Conservation (phyloP, 2,888 invertebrate species). For the Furcula furcula region DNA sequence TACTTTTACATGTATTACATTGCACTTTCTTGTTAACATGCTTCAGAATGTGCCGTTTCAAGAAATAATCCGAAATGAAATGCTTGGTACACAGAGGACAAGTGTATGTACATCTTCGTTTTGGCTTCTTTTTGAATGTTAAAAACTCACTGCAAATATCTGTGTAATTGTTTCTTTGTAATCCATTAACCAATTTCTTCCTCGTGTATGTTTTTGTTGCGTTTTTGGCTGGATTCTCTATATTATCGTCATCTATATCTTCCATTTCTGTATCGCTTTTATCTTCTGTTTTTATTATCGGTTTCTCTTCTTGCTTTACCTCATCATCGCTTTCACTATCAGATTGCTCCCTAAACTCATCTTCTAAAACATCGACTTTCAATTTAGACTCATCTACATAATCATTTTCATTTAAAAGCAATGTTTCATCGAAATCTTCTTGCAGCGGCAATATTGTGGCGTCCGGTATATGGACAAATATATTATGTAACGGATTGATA, state of each 20-base stretch:
- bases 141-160: conserved; percentile 62
- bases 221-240: conserved; percentile 34
- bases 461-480: conserved; percentile 61
- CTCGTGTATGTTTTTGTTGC: conserved; percentile 43
- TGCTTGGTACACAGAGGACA: conserved; percentile 63
- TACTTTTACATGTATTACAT: conserved; percentile 44
- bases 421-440: conserved; percentile 36
- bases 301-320: conserved; percentile 1
- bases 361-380: conserved; percentile 64
- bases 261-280: neutral
- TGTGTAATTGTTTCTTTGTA: conserved; percentile 21
- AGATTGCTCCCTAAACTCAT: conserved; percentile 61
- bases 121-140: conserved; percentile 51
- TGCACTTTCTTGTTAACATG: conserved; percentile 42
- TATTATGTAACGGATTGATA: conserved; percentile 37
- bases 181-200: conserved; percentile 50
- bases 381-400: conserved; percentile 43
- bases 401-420: conserved; percentile 33
- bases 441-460: conserved; percentile 48
- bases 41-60: conserved; percentile 57
- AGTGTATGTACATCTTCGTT: conserved; percentile 39
- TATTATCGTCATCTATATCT: conserved; percentile 13
- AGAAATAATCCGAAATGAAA: conserved; percentile 65
- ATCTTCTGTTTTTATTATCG: neutral
- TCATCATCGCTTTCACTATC: conserved; percentile 40